Percentiles rank a stretch among this genome's conserved stretches.
Conservation (phyloP, 2,888 invertebrate species). For the Sceliomorpha sp. region DNA sequence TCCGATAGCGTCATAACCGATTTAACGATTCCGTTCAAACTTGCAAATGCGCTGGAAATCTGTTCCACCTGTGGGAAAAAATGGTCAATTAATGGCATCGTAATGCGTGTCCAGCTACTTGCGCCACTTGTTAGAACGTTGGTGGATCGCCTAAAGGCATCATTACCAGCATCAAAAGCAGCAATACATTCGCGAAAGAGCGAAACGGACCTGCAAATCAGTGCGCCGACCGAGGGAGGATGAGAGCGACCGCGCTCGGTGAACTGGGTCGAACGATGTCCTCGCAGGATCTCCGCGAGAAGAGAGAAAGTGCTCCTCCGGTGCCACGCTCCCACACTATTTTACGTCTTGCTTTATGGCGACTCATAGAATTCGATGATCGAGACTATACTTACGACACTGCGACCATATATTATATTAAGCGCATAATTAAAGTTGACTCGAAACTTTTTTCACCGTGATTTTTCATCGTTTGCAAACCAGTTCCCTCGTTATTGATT, state of each 20-base stretch:
- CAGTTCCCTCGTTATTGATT: constrained; percentile 28
- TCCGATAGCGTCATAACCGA: constrained; percentile 11
- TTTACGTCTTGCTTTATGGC: constrained; percentile 55
- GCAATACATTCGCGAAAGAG: constrained; percentile 26
- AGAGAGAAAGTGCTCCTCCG: constrained; percentile 72
- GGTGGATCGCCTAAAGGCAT: constrained; percentile 41
- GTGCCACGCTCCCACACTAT: constrained; percentile 64
- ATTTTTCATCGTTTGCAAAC: constrained; percentile 20
- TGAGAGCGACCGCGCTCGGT: constrained; percentile 35
- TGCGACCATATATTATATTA: constrained; percentile 42
- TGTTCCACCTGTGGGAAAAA: constrained; percentile 12
- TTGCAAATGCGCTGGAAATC: constrained; percentile 20
- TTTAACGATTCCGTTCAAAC: constrained; percentile 24
- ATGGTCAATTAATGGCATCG: constrained; percentile 26
- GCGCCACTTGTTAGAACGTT: constrained; percentile 33
- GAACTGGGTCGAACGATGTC: constrained; percentile 55
- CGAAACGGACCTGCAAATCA: constrained; percentile 17
- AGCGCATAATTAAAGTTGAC: constrained; percentile 46
- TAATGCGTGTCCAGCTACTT: constrained; percentile 38
- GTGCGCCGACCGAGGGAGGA: constrained; percentile 30
- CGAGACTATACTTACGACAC: constrained; percentile 44
- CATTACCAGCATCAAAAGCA: constrained; percentile 44
- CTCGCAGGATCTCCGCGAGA: constrained; percentile 55
- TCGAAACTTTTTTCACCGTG: constrained; percentile 20
- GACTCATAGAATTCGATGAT: constrained; percentile 52